These are phyloP conservation scores for Polydesmus complanatus DNA, from an alignment of 2,888 invertebrate species.

Conservation along the genomic window DNA sequence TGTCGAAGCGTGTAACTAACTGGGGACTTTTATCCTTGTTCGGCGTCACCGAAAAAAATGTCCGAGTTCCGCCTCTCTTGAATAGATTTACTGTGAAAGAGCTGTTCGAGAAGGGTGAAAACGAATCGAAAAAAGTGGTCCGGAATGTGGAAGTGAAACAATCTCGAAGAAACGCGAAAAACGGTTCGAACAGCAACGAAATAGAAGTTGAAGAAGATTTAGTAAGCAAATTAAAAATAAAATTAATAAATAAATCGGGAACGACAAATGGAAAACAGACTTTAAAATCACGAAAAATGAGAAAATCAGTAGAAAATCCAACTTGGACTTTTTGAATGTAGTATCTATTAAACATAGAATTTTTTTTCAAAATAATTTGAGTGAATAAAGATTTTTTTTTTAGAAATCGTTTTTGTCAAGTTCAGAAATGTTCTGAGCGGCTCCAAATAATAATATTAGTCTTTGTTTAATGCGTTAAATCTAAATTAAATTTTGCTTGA, in stretches of 20 bases:
- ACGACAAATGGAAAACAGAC: background rate
- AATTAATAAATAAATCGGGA: background rate
- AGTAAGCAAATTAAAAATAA: background rate
- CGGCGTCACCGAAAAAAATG: background rate
- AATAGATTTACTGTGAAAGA: background rate
- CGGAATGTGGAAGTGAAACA: background rate
- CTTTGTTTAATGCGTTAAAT: no score
- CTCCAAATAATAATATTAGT: no score
- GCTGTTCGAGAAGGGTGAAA: background rate
- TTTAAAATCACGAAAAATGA: background rate
- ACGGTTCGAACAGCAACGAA: background rate
- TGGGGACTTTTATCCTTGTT: slow-evolving; percentile 13
- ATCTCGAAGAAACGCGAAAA: background rate
- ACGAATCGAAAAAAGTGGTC: background rate
- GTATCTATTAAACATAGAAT: no score
- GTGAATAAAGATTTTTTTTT: background rate
- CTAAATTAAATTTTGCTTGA: no score
- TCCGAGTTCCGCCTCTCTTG: no score
- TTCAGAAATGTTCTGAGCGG: no score
- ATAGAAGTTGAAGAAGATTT: background rate
- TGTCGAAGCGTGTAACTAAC: background rate
- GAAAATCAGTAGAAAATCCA: background rate
- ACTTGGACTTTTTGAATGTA: no score
- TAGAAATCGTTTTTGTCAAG: no score
- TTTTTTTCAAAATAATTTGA: background rate